Evolutionary conservation across 2,113 vertebrate genomes (phyloP), one percentile per base, ranked within the genome.

Genomic region (Malurus melanocephalus): DNA sequence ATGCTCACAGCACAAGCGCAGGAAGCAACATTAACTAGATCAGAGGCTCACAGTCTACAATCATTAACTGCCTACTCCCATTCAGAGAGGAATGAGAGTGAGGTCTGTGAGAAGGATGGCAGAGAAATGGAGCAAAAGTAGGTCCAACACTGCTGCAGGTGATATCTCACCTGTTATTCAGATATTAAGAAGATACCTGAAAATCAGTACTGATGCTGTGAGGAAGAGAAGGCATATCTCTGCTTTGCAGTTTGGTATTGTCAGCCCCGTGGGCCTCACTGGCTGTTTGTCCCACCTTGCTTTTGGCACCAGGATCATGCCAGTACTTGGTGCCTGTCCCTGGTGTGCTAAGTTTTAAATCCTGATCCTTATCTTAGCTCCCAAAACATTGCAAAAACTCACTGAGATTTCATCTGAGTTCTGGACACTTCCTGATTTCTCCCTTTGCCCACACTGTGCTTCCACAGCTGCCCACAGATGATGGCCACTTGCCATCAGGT

Each of bases 301-400:
- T 78, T 74, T 60, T 55, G 49, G 68, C 3, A 18, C 26, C 22
- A 76, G 51, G n/a, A 77, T 9, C 51, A 68, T 8, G 26, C 12
- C 17, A 9, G 69, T 28, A 23, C 32, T 87, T 84, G 77, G 33
- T 32, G 32, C 21, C 30, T n/a, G 17, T 38, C 32, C 3, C 23
- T 49, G 4, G 4, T 23, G 16, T 6, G 5, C 3, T 2, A 2
- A 52, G 16, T 60, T 86, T 69, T 43, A 55, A 21, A 61, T 89
- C 65, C n/a, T 1, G 2, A n/a, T 69, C n/a, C 20, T 72, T 0
- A 0, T 51, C 27, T 73, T 64, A 33, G 13, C 30, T 80, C n/a
- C 23, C 22, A 60, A 69, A 80, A 30, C 20, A 32, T 22, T 52
- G 21, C 33, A 46, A 74, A 71, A 40, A 38, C 5, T 4, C 7